phyloP scores from a whole-genome alignment of 2,113 vertebrate species.

The Menura novaehollandiae region DNA sequence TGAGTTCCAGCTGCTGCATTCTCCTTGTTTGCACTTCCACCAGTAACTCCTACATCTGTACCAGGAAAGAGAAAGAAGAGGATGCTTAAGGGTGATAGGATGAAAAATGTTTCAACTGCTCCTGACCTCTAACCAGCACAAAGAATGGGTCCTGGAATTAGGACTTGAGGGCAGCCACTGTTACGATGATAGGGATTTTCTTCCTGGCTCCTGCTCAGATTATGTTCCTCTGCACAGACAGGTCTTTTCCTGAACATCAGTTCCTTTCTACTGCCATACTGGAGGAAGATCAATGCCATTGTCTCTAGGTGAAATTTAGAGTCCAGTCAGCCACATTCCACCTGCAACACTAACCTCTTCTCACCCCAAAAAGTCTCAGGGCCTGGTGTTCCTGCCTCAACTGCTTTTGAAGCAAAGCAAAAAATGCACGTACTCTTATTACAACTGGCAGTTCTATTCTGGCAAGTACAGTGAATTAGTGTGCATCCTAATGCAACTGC shows the following conservation, averaged over 20 bases:
- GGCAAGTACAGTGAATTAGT: not conserved
- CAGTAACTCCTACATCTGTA: not conserved
- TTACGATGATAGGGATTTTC: not conserved
- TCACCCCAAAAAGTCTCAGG: not conserved
- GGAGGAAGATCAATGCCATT: not conserved
- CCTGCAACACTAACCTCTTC: not conserved
- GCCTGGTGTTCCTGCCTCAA: not conserved
- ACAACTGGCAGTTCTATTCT: not conserved
- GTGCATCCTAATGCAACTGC: not conserved
- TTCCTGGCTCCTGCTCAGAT: not conserved
- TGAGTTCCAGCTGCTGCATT: not conserved
- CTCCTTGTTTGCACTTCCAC: not conserved
- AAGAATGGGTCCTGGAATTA: not conserved
- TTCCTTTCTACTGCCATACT: not conserved
- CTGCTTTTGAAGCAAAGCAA: not conserved
- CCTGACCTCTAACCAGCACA: not conserved
- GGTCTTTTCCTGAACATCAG: not conserved
- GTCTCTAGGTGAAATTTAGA: not conserved
- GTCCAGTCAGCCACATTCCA: not conserved
- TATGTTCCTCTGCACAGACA: not conserved
- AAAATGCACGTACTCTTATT: not conserved
- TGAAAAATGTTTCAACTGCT: not conserved
- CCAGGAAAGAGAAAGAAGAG: constrained; percentile 10
- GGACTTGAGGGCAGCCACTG: not conserved
- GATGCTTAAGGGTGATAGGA: not conserved